A percentile compares a stretch with the other conserved stretches of the same genome.
phyloP scores from a whole-genome alignment of 2,888 invertebrate species.

The Odontothrips loti region DNA sequence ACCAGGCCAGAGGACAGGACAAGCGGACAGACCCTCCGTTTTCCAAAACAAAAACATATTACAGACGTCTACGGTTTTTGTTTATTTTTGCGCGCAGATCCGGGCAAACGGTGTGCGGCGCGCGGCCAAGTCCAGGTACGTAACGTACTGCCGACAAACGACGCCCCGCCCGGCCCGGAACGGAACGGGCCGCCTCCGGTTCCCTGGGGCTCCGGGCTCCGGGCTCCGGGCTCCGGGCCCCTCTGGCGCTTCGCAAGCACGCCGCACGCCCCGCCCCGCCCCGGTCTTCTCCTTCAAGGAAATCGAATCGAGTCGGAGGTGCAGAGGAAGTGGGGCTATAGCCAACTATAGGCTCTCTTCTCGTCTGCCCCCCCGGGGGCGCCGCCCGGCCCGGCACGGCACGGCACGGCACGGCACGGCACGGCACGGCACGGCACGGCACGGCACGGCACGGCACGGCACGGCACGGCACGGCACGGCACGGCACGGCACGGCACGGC shows the following conservation, averaged over 20 bases:
- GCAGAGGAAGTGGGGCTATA: not conserved
- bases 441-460: not conserved
- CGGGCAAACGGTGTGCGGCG: too few species aligned
- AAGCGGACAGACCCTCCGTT: too few species aligned
- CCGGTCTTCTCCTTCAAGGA: not conserved
- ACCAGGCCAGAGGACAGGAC: too few species aligned
- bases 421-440: not conserved
- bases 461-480: not conserved
- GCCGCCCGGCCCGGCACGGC: not conserved
- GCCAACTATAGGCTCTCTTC: not conserved
- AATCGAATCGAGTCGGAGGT: slow-evolving; percentile 1
- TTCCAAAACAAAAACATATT: too few species aligned
- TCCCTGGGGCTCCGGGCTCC: too few species aligned
- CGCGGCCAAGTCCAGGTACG: too few species aligned
- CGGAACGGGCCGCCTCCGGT: too few species aligned
- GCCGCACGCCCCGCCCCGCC: not conserved
- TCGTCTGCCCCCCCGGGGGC: not conserved
- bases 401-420: not conserved
- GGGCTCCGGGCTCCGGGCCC: too few species aligned
- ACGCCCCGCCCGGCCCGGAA: too few species aligned
- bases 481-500: not conserved
- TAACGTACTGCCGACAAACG: too few species aligned
- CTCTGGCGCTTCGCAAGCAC: not conserved
- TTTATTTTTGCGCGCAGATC: too few species aligned
- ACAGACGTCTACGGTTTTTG: too few species aligned